Conservation (phyloP, 2,888 invertebrate genomes). For the Strigamia transsilvanica region DNA sequence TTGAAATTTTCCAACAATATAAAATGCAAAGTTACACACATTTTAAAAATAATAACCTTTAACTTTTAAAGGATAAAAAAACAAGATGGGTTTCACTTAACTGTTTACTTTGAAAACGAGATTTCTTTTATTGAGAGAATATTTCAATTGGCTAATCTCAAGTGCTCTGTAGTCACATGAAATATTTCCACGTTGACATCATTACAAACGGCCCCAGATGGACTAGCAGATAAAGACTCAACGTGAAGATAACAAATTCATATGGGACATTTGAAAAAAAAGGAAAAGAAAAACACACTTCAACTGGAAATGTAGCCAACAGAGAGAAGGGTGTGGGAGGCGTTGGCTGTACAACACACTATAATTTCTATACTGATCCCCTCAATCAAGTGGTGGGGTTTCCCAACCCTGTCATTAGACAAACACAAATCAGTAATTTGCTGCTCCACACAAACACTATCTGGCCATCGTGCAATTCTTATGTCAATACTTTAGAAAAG, state of each 20-base stretch:
- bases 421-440: slow-evolving; percentile 51
- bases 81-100: neutral
- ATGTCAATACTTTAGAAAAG: slow-evolving; percentile 46
- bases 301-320: neutral
- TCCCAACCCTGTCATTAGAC: slow-evolving; percentile 46
- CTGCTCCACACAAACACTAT: slow-evolving; percentile 34
- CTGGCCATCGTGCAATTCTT: neutral
- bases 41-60: neutral
- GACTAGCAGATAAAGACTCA: slow-evolving; percentile 45
- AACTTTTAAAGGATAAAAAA: neutral
- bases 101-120: neutral
- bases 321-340: slow-evolving; percentile 28
- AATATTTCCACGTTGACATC: slow-evolving; percentile 47
- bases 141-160: slow-evolving; percentile 7
- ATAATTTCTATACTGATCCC: slow-evolving; percentile 38
- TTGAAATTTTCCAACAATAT: neutral
- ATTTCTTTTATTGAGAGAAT: slow-evolving; percentile 42
- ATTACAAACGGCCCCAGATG: slow-evolving; percentile 49
- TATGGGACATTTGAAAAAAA: slow-evolving; percentile 11
- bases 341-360: slow-evolving; percentile 1
- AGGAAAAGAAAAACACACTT: neutral
- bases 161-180: slow-evolving; percentile 37
- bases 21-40: neutral
- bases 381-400: slow-evolving; percentile 45
- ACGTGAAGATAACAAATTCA: slow-evolving; percentile 23